Conservation (phyloP, 2,888 invertebrate species). For the Listrodromus nycthemerus region DNA sequence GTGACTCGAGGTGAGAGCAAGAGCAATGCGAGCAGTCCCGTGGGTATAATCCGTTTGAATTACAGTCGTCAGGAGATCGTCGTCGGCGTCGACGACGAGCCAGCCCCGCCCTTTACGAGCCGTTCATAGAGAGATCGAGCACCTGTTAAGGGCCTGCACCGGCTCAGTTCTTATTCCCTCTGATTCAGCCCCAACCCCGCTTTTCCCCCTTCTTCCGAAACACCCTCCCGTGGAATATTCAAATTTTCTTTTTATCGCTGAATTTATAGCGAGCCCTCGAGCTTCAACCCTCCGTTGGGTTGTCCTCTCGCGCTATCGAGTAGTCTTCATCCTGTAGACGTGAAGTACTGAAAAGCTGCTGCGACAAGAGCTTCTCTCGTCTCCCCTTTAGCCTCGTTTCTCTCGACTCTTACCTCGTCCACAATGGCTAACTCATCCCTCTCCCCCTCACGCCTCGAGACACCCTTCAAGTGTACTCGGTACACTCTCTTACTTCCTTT, state of each 20-base stretch:
- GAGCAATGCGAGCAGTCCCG: constrained; percentile 64
- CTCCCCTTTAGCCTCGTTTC: constrained; percentile 24
- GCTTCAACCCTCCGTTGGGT: constrained; percentile 11
- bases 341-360: constrained; percentile 44
- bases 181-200: not conserved
- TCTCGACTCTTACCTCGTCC: constrained; percentile 18
- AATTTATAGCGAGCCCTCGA: constrained; percentile 51
- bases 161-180: constrained; percentile 5
- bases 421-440: constrained; percentile 34
- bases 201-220: not conserved
- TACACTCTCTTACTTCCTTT: constrained; percentile 25
- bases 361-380: constrained; percentile 42
- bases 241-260: constrained; percentile 54
- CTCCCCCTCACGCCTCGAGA: constrained; percentile 13
- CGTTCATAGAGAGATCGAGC: constrained; percentile 77
- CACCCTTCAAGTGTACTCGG: constrained; percentile 43
- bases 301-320: constrained; percentile 38
- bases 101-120: constrained; percentile 68
- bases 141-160: constrained; percentile 73
- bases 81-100: constrained; percentile 40
- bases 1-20: not conserved
- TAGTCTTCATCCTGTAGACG: constrained; percentile 9
- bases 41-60: constrained; percentile 82
- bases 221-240: constrained; percentile 35
- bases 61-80: constrained; percentile 70